Evolutionary conservation across 2,888 invertebrate genomes (phyloP), one percentile per base, ranked within the genome.

Genomic region (Lasius platythorax): DNA sequence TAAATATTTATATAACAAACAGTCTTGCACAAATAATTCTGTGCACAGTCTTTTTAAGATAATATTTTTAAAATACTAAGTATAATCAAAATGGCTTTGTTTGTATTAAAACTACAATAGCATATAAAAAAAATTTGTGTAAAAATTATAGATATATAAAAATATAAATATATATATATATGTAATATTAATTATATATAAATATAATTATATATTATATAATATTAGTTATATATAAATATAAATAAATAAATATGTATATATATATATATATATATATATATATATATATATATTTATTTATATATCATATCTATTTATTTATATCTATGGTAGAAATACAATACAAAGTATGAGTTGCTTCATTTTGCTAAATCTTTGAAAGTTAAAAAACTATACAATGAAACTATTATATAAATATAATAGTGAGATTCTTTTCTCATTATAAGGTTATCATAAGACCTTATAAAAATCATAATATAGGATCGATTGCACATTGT

Each of bases 361-460:
- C 4, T 68, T 46, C 9, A 68, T 30, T 70, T 70, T 40, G 2
- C 46, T n/a, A 70, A 53, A 33, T n/a, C 30, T 50, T 50, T 50
- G 6, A 46, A 68, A 67, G 9, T 46, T 50, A 46, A 50, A 12
- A n/a, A n/a, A n/a, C 12, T 9, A 56, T 11, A 56, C 33, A 37
- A 15, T 53, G 23, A n/a, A 37, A 40, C 8, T 18, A 23, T 37
- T 28, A 15, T 23, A 23, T 28, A 15, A 6, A 28, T 30, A 23
- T 23, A 15, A 33, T 72, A 37, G 8, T 11, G 73, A 74, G 61
- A 61, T 74, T 73, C 40, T 40, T 18, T 56, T 68, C 11, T 23
- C n/a, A 1, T 58, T 11, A 23, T 5, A 11, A 72, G 5, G 33
- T 40, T 6, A 63, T 61, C 15, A 12, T 12, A 61, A 40, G 28